A percentile compares a stretch with the other conserved stretches of the same genome.
phyloP scores from a whole-genome alignment of 2,113 vertebrate genomes.

The Motacilla tschutschensis region DNA sequence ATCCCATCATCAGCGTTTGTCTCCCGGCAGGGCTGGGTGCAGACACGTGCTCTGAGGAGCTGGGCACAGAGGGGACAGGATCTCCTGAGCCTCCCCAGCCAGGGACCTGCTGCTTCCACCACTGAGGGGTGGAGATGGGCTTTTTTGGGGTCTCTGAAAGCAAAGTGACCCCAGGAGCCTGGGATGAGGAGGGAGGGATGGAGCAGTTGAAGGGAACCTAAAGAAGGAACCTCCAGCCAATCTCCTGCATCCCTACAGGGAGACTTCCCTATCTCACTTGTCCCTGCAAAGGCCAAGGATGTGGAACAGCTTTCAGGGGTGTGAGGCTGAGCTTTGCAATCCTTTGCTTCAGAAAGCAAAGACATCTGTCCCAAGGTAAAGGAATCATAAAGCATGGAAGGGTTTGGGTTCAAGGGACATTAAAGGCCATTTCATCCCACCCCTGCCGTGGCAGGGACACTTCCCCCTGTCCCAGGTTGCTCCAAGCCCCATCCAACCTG shows the following conservation, averaged over 20 bases:
- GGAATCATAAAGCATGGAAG: not conserved
- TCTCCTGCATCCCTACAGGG: not conserved
- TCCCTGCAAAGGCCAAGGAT: not conserved
- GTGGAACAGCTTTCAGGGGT: not conserved
- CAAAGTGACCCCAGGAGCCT: accelerated
- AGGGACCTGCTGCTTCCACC: accelerated
- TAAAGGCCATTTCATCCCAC: accelerated
- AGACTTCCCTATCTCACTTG: not conserved
- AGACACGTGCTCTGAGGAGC: not conserved
- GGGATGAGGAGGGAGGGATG: not conserved
- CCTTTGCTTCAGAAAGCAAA: not conserved
- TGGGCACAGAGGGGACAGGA: not conserved
- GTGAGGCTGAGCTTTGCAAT: not conserved
- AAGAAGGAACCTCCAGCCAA: not conserved
- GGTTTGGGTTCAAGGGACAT: not conserved
- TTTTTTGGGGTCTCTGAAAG: not conserved
- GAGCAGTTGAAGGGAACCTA: not conserved
- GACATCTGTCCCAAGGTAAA: not conserved
- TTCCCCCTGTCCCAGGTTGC: accelerated
- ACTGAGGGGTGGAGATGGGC: accelerated
- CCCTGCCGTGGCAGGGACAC: not conserved
- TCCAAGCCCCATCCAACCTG: accelerated
- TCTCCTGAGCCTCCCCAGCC: not conserved
- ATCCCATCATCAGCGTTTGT: not conserved
- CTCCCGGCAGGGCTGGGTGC: accelerated